phyloP scores from a whole-genome alignment of 2,113 vertebrate genomes.

The Cyphomyrus plagiostoma region DNA sequence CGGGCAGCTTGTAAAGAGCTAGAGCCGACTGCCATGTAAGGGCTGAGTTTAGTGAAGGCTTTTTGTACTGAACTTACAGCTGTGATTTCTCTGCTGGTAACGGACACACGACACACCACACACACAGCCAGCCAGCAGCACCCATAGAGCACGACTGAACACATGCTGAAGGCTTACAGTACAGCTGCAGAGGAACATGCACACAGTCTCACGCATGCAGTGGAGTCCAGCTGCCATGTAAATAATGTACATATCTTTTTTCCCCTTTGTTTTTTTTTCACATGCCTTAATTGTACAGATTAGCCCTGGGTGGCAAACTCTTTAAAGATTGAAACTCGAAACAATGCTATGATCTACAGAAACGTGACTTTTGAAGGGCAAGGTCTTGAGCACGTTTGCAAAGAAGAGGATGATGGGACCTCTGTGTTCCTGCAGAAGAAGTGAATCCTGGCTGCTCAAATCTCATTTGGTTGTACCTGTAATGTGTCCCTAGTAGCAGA shows the following conservation, averaged over 20 bases:
- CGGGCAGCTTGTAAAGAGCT: neutral
- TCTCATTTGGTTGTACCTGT: neutral
- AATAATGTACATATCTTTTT: conserved; percentile 54
- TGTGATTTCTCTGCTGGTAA: neutral
- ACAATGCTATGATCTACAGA: neutral
- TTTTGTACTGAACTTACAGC: neutral
- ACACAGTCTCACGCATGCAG: conserved; percentile 17
- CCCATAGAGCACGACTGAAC: conserved; percentile 27
- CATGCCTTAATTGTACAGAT: conserved; percentile 70
- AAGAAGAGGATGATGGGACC: neutral
- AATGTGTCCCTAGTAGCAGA: neutral
- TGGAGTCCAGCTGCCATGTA: conserved; percentile 52
- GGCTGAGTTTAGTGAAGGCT: neutral
- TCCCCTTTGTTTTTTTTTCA: conserved; percentile 33
- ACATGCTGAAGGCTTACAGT: conserved; percentile 40
- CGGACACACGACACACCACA: neutral
- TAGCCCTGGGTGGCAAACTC: conserved; percentile 41
- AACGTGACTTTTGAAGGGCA: conserved; percentile 29
- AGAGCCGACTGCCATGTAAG: neutral
- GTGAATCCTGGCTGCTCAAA: neutral
- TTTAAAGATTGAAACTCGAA: conserved; percentile 13
- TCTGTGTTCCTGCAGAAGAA: neutral
- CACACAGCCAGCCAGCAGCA: conserved; percentile 11
- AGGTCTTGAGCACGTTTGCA: neutral
- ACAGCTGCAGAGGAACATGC: conserved; percentile 19